Evolutionary conservation across 2,888 invertebrate species (phyloP), one percentile per base, ranked within the genome.

Genomic region (Lepidochitona cinerea): DNA sequence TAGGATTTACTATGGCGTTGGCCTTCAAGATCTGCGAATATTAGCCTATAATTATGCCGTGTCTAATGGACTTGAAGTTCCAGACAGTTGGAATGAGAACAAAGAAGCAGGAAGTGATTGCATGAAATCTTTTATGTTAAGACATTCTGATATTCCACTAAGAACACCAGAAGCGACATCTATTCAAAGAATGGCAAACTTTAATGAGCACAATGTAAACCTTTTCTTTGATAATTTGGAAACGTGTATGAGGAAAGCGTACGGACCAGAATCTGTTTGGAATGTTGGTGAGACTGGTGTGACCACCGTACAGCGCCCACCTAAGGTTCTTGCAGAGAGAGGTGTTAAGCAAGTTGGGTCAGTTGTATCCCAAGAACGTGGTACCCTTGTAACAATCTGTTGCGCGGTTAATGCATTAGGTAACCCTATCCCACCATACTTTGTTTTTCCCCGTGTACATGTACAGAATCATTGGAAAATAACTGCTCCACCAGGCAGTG

Each of bases 381-480:
- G 75, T 12, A 29, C 32, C 18, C 69, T 68, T 9, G 73, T 75
- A 0, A 75, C 73, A 18, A 33, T 73, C 14, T 49, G n/a, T 5
- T 71, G 71, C 66, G 59, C 70, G 1, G 67, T 77, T 2, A 74
- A 41, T 67, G 76, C 74, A 1, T 26, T 70, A 6, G 74, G 74
- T 7, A 77, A 77, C 37, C 26, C 37, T 1, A 52, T 74, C 36
- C 76, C 76, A 7, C 74, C 76, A 0, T 37, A 26, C 37, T 49
- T 72, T 32, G 49, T 77, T 9, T 77, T 77, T 37, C 74, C 76
- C 9, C 7, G 75, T 12, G 72, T 69, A 14, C 36, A 73, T 26
- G 36, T 53, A 14, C 52, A 64, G 23, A 23, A 53, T 37, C 35
- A 54, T 26, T 67, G 37, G 53, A 37, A 70, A 14, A n/a, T 4